A percentile compares a stretch with the other conserved stretches of the same genome.
These are phyloP conservation scores for Scortum barcoo DNA, from an alignment of 2,113 vertebrate genomes.

Conservation along the genomic window DNA sequence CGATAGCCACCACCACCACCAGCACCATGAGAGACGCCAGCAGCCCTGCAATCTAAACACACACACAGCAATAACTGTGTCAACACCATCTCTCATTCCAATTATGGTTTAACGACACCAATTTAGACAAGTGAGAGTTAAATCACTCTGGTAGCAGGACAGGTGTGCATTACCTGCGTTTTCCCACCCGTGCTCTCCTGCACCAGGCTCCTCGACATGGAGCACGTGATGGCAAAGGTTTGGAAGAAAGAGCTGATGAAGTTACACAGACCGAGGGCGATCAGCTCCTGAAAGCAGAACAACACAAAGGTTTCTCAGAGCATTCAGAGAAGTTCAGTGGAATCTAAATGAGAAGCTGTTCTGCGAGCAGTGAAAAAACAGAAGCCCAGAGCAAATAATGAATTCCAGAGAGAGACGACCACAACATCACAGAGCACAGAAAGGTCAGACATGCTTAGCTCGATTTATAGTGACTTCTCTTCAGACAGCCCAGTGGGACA, in stretches of 20 bases:
- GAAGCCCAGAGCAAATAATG: neutral
- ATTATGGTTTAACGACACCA: conserved; percentile 46
- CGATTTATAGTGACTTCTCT: neutral
- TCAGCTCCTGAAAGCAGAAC: conserved; percentile 89
- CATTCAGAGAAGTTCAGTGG: neutral
- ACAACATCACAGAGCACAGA: no score
- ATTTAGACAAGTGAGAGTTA: neutral
- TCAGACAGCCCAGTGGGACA: neutral
- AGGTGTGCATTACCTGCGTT: conserved; percentile 88
- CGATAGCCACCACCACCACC: conserved; percentile 93
- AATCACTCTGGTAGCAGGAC: neutral
- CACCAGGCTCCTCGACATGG: conserved; percentile 97
- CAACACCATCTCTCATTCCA: neutral
- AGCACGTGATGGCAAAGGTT: conserved; percentile 91
- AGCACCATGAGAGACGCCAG: conserved; percentile 93
- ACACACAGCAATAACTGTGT: neutral
- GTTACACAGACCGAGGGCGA: conserved; percentile 94
- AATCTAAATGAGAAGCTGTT: neutral
- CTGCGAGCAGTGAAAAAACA: neutral
- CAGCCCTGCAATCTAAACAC: conserved; percentile 91
- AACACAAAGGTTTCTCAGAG: neutral
- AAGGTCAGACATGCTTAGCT: neutral
- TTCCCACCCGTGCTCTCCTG: conserved; percentile 97
- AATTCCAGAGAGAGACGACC: neutral
- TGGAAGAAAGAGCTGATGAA: conserved; percentile 95